Conservation (phyloP, 2,888 invertebrate species). For the Lasioglossum calceatum region DNA sequence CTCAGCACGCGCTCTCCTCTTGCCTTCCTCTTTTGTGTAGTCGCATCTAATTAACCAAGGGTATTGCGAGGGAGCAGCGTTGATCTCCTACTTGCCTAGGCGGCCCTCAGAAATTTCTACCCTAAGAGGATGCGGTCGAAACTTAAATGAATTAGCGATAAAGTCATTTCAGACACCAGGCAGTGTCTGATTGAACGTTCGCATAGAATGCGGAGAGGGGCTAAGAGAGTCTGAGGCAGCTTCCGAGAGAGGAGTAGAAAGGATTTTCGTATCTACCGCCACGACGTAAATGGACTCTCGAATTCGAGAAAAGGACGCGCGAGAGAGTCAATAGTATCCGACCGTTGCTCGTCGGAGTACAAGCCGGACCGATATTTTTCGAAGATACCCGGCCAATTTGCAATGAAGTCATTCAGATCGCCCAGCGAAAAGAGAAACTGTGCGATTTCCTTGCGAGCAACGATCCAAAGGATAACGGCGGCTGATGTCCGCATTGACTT, state of each 20-base stretch:
- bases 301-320: slow-evolving; percentile 9
- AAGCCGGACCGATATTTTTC: not conserved
- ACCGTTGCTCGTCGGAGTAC: too few relatives aligned
- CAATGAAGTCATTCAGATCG: slow-evolving; percentile 27
- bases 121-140: slow-evolving; percentile 62
- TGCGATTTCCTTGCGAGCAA: not conserved
- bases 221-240: not conserved
- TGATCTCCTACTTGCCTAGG: slow-evolving; percentile 46
- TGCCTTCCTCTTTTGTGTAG: slow-evolving; percentile 63
- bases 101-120: slow-evolving; percentile 51
- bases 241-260: not conserved
- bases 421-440: slow-evolving; percentile 9
- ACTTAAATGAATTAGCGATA: slow-evolving; percentile 61
- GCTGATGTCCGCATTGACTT: slow-evolving; percentile 41
- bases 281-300: slow-evolving; percentile 25
- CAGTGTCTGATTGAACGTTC: slow-evolving; percentile 51
- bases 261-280: slow-evolving; percentile 32
- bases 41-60: slow-evolving; percentile 68
- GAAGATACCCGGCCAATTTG: not conserved
- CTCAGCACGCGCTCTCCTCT: slow-evolving; percentile 4
- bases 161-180: slow-evolving; percentile 58
- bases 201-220: not conserved
- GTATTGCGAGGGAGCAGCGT: slow-evolving; percentile 52
- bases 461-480: too few relatives aligned
- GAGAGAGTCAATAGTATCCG: too few relatives aligned